Conservation (phyloP, 2,797 vertebrate species). For the Arrhamphus sclerolepis region DNA sequence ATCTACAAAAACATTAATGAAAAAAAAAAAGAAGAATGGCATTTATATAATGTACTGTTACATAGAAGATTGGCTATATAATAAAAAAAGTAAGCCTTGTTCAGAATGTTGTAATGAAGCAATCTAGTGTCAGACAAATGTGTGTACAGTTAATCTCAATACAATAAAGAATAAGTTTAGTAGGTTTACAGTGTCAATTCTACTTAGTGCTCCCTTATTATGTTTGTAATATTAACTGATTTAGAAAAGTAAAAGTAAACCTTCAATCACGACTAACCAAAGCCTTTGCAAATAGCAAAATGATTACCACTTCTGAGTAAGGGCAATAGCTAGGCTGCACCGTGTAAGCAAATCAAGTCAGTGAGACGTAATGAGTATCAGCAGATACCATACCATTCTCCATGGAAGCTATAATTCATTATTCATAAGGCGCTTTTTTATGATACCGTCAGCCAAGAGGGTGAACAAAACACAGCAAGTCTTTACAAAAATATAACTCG, state of each 20-base stretch:
- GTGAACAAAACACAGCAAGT: conserved; percentile 56
- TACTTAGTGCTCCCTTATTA: not conserved
- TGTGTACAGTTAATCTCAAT: no score
- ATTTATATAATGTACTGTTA: not conserved
- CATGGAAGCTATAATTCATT: conserved; percentile 63
- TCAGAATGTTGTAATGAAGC: no score
- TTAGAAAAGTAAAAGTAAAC: not conserved
- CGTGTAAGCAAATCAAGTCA: no score
- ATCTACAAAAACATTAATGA: conserved; percentile 16
- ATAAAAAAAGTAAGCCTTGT: no score
- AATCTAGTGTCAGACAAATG: no score
- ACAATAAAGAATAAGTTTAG: no score
- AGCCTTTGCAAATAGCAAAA: conserved; percentile 28
- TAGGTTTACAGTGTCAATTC: no score
- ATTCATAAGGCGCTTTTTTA: conserved; percentile 64
- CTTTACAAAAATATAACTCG: conserved; percentile 53
- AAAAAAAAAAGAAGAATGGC: not conserved
- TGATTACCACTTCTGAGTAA: conserved; percentile 25
- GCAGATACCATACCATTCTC: conserved; percentile 26
- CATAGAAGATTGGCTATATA: not conserved
- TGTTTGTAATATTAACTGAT: conserved; percentile 1
- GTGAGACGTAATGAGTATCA: conserved; percentile 45
- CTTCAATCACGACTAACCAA: conserved; percentile 29
- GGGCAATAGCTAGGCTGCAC: no score
- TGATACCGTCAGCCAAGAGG: conserved; percentile 50